These are phyloP conservation scores for Centruroides vittatus DNA, from an alignment of 1,140 invertebrate species.

Conservation along the genomic window DNA sequence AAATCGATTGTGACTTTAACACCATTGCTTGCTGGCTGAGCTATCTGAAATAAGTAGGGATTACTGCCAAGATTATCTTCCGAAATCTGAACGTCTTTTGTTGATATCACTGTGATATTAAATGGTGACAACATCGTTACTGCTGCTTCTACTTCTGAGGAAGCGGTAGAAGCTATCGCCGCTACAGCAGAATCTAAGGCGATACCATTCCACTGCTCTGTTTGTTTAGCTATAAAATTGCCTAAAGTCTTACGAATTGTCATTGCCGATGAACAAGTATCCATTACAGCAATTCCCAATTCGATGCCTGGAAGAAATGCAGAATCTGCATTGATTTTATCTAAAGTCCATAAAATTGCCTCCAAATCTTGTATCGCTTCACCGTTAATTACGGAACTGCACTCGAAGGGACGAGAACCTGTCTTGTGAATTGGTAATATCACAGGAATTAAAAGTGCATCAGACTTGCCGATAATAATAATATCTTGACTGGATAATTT, in stretches of 20 bases:
- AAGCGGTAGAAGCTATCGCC: conserved; percentile 2
- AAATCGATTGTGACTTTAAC: conserved; percentile 24
- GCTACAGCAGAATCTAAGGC: conserved; percentile 2
- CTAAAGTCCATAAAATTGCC: conserved; percentile 34
- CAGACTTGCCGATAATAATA: neutral
- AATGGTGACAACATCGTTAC: conserved; percentile 15
- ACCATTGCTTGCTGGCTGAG: conserved; percentile 12
- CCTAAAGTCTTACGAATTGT: conserved; percentile 9
- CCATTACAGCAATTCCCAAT: conserved; percentile 22
- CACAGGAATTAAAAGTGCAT: conserved; percentile 21
- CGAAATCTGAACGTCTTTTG: conserved; percentile 8
- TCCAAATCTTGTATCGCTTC: conserved; percentile 32
- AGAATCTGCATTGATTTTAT: conserved; percentile 30
- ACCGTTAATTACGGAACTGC: conserved; percentile 14
- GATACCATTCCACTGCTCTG: conserved; percentile 4
- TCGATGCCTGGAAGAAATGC: conserved; percentile 21
- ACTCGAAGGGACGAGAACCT: conserved; percentile 17
- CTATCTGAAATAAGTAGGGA: conserved; percentile 11
- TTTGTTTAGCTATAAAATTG: conserved; percentile 4
- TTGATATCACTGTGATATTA: conserved; percentile 20
- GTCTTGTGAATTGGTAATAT: conserved; percentile 24
- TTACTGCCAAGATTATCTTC: conserved; percentile 1
- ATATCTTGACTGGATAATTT: neutral
- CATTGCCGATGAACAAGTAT: conserved; percentile 24
- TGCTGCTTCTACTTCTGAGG: conserved; percentile 12